Base-by-base conservation (phyloP, 1,140 invertebrate species). In the Lineus longissimus region DNA sequence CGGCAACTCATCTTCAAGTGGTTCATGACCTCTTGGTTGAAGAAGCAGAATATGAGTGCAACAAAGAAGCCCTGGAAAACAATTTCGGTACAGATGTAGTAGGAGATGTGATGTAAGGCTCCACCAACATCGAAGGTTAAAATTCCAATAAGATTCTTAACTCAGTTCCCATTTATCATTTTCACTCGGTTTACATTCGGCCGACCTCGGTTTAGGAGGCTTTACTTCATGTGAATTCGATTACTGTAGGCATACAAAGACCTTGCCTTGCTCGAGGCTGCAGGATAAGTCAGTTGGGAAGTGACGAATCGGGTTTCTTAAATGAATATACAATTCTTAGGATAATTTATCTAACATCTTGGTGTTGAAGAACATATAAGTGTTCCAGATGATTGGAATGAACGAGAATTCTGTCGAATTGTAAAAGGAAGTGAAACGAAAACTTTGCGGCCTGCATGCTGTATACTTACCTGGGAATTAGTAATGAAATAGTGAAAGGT, bases 11-110 rank as follows among this genome's bases (percentile, higher is more conserved):
- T 36, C 33, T 36, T 36, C 33, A 36, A 15, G 33, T 36, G 33
- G 33, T 36, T 36, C 33, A 36, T 70, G 73, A 95, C 94, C 87
- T 96, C 93, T 65, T 93, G 92, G 76, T 97, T 97, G 82, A 90
- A 93, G 85, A 96, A 97, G 78, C 94, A 97, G 82, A 95, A 96
- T 9, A 97, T 85, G 29, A 93, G 86, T 15, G 94, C 90, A 15
- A 97, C 94, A 74, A 90, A 91, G 31, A 95, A 86, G 59, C 94
- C 94, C 91, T 94, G 84, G 23, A 86, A 87, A 73, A 27, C 23
- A 31, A 25, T 61, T 55, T 27, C 17, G 33, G 33, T 15, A 36
- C 6, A 7, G 33, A 7, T 36, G 15, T 36, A 36, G 33, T n/a
- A n/a, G n/a, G n/a, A n/a, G n/a, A n/a, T n/a, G n/a, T n/a, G n/a